Base-by-base conservation (phyloP, 2,113 vertebrate genomes). In the Pseudorasbora parva region DNA sequence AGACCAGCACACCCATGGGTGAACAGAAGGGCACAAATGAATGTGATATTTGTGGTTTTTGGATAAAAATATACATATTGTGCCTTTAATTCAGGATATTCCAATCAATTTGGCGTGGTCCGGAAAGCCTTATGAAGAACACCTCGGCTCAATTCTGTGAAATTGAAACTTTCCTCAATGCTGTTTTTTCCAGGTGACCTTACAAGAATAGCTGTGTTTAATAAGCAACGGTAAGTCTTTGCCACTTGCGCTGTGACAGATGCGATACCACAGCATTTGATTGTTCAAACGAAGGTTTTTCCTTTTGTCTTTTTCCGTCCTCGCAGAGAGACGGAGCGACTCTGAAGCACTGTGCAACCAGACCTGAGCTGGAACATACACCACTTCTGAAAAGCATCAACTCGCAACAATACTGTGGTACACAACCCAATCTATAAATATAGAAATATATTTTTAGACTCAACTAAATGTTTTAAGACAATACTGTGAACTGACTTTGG, bases 401-500 rank as follows among this genome's bases (percentile, higher is more conserved):
- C 84, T 88, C 74, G 80, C 75, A 82, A 64, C 74, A 83, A 86
- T 89, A 69, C 41, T 84, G 74, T 78, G 73, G 30, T 23, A 57
- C 62, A 59, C 30, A 56, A 84, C 37, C 49, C 64, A 57, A 78
- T 68, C 76, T 93, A 90, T 97, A 95, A 96, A 96, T 95, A 97
- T 95, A 96, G 92, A 93, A 96, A 96, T 96, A 96, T 98, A 97
- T 97, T 95, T 82, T 82, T 73, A 56, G 96, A 95, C 94, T 94
- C 95, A 87, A 95, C 94, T 94, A 88, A 95, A 96, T 96, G 66
- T 96, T 96, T 96, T 95, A 97, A 92, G 94, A 95, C 95, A 95
- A 96, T 95, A 97, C 97, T 98, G 97, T 99, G 96, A 98, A 97
- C 93, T 94, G 94, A 96, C 94, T 96, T 76, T 95, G 95, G 94